Percentiles rank a stretch among this genome's conserved stretches.
These are phyloP conservation scores for Brenthis hecate DNA, from an alignment of 2,888 invertebrate species.

Conservation along the genomic window DNA sequence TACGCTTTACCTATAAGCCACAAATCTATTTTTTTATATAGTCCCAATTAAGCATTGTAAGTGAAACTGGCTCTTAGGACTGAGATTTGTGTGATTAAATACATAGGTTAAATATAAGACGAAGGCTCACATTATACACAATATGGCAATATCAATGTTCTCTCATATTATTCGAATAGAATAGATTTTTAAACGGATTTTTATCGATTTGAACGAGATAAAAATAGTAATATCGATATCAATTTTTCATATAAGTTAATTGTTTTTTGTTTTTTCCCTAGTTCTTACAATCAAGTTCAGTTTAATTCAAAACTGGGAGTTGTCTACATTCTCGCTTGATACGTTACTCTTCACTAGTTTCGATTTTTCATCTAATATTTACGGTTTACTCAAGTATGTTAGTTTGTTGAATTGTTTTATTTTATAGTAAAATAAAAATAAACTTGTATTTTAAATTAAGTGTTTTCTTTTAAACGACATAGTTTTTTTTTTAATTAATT, in stretches of 20 bases:
- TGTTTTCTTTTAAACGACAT: slow-evolving; percentile 5
- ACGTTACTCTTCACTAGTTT: not conserved
- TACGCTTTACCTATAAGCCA: too few relatives aligned
- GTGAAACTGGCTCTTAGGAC: slow-evolving; percentile 7
- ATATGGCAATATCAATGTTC: slow-evolving; percentile 1
- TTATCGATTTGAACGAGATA: slow-evolving; percentile 3
- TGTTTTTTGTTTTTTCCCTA: not conserved
- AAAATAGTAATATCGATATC: not conserved
- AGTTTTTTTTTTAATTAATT: not conserved
- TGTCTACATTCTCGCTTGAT: not conserved
- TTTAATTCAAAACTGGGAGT: not conserved
- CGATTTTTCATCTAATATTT: slow-evolving; percentile 4
- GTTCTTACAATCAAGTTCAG: not conserved
- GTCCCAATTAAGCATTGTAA: slow-evolving; percentile 1
- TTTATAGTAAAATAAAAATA: slow-evolving; percentile 17
- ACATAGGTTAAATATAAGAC: not conserved
- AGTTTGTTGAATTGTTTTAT: slow-evolving; percentile 19
- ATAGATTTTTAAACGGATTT: not conserved
- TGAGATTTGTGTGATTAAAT: slow-evolving; percentile 11
- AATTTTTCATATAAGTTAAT: not conserved
- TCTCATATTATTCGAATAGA: not conserved
- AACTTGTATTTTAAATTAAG: slow-evolving; percentile 8
- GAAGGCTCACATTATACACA: not conserved
- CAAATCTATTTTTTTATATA: not conserved
- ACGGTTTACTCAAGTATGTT: slow-evolving; percentile 7